Base-by-base conservation (phyloP, 2,113 vertebrate species). In the Gasterosteus nipponicus region DNA sequence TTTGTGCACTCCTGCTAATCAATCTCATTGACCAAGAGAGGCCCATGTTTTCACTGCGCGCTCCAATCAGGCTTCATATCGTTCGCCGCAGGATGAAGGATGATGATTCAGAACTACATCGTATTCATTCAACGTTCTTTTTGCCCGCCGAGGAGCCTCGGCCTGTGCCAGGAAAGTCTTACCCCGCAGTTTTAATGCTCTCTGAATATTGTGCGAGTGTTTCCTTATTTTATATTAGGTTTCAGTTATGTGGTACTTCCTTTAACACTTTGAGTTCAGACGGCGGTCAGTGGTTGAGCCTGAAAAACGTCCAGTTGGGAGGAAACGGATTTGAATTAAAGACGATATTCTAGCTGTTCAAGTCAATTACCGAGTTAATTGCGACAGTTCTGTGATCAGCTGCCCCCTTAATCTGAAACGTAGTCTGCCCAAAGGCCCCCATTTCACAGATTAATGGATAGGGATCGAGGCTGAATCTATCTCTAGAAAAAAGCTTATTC, bases 161-260 rank as follows among this genome's bases (percentile, higher is more conserved):
- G 19, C 18, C 10, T 10, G 42, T 16, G 72, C 80, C 84, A 79
- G 80, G 84, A 86, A 82, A 73, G 14, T 82, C 51, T 76, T 26
- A 79, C 80, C 72, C 82, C 75, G 62, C 53, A 35, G 59, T 16
- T 65, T 69, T 57, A 69, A 61, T 56, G 64, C 42, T 9, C 46
- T 63, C 19, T 68, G 29, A 63, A 66, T 75, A 61, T 67, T 62
- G 41, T 39, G n/a, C 63, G 69, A 80, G 68, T 53, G 57, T 56
- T 81, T 85, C 75, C 54, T 69, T 35, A 70, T 77, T 77, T 81
- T 75, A 47, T 64, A 57, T 41, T 3, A 35, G 57, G 42, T 19
- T 73, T 64, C 19, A 33, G 29, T 18, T 14, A 60, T 39, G 65
- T 46, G 22, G 57, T 70, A 77, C 38, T 31, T 33, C 11, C 54